phyloP scores from a whole-genome alignment of 2,888 invertebrate genomes.

The Salticus scenicus region DNA sequence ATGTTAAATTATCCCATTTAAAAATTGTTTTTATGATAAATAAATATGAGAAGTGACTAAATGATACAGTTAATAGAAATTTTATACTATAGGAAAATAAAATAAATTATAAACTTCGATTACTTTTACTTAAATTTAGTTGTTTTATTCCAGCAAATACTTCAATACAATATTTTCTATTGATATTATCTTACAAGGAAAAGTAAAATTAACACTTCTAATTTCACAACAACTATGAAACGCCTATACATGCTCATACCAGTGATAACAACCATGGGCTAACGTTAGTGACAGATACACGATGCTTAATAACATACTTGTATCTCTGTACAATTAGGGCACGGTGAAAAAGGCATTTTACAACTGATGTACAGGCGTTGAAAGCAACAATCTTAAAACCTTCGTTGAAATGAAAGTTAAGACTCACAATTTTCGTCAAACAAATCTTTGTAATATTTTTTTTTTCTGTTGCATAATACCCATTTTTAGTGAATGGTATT shows the following conservation, averaged over 20 bases:
- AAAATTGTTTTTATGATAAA: too few relatives aligned
- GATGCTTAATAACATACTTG: background rate
- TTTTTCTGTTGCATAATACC: background rate
- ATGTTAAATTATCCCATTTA: too few relatives aligned
- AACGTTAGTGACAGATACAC: background rate
- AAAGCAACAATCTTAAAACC: background rate
- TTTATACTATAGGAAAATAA: too few relatives aligned
- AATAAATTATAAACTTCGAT: too few relatives aligned
- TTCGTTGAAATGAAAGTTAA: background rate
- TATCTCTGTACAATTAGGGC: background rate
- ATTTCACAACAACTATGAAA: background rate
- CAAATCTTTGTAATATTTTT: background rate
- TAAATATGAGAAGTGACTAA: too few relatives aligned
- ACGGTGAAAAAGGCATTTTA: background rate
- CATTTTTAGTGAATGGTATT: background rate
- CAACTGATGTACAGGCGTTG: background rate
- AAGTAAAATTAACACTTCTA: background rate
- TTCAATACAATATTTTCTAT: too few relatives aligned
- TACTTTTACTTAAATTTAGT: too few relatives aligned
- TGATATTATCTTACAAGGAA: too few relatives aligned
- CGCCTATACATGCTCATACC: background rate
- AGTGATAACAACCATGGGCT: background rate
- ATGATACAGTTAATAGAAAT: too few relatives aligned
- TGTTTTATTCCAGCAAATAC: too few relatives aligned
- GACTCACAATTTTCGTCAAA: constrained; percentile 13